Evolutionary conservation across 2,888 invertebrate genomes (phyloP), one percentile per base, ranked within the genome.

Genomic region (Blastobasis lacticolella): DNA sequence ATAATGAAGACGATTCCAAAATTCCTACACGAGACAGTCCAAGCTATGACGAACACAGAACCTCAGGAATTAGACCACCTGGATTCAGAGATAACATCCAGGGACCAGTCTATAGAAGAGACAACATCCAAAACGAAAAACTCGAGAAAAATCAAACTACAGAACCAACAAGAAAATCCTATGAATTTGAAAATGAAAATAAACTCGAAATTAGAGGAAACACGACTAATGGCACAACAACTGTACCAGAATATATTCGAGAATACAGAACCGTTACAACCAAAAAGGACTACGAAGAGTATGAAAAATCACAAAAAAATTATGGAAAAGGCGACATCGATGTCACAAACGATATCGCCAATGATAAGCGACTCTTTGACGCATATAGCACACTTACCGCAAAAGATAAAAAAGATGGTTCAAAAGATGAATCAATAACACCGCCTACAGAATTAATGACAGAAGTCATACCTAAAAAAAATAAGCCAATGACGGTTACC

Each of bases 11-110:
- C 72, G 52, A 75, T 88, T 54, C 88, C 88, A 1, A 65, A 73
- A 53, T 75, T 80, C 10, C 59, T 88, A 42, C 86, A 87, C 81
- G 87, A 87, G 51, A 80, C 85, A 23, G 69, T 86, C 57, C 81
- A 86, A 67, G 78, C 69, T 49, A 83, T 80, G 46, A 68, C 82
- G 42, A 23, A 50, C 37, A 43, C 38, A 10, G 37, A 23, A 23
- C 61, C 74, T 42, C 60, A 62, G 54, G 63, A 71, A 46, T 23
- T 23, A 23, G 73, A 76, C 50, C 67, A 73, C 59, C 60, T 61
- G 51, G 72, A 72, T 52, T 57, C 62, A 54, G 76, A 81, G 61
- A 62, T 62, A 42, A 57, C 68, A 55, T 68, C 72, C 49, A 65
- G 70, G 51, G 62, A 63, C 45, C 66, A 63, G 50, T 61, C 54